Base-by-base conservation (phyloP, 2,113 vertebrate species). In the Etheostoma cragini region DNA sequence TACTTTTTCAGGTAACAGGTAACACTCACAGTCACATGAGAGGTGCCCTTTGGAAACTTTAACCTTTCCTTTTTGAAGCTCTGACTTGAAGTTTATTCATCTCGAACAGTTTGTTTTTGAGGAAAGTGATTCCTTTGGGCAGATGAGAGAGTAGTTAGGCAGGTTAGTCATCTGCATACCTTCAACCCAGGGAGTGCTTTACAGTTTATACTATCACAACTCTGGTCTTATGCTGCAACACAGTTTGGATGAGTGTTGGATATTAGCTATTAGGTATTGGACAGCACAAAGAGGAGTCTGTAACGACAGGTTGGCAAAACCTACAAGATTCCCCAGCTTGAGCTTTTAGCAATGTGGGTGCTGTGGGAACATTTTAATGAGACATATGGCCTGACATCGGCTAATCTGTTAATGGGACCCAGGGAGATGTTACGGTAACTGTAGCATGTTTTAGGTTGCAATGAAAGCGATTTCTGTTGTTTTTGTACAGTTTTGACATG, bases 401-500 rank as follows among this genome's bases (percentile, higher is more conserved):
- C 42, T 82, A 78, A 90, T 89, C 73, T 89, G 78, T 86, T 82
- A 75, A 71, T 70, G 45, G 13, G 66, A 62, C 69, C 53, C 1
- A 30, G 85, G 74, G 70, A 80, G 45, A 63, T 78, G 77, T 71
- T 76, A 42, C 10, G 2, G 2, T 42, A 78, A 63, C 69, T 64
- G 69, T 73, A 63, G 54, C 67, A 70, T 81, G 73, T 42, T 38
- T 7, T 38, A 38, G 35, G 35, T 38, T 42, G 38, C 10, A 11
- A 11, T 42, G n/a, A 24, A 52, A 7, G 15, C 5, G 1, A 16
- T 49, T 7, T 60, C 38, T 60, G 10, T 30, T 60, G 35, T 12
- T 77, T 19, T 58, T 54, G 24, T 24, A 63, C 10, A 63, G 13
- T 61, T 68, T 62, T 54, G 14, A 67, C 58, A 74, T 64, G 53